phyloP scores from a whole-genome alignment of 2,888 invertebrate species.

The Nemurella pictetii region DNA sequence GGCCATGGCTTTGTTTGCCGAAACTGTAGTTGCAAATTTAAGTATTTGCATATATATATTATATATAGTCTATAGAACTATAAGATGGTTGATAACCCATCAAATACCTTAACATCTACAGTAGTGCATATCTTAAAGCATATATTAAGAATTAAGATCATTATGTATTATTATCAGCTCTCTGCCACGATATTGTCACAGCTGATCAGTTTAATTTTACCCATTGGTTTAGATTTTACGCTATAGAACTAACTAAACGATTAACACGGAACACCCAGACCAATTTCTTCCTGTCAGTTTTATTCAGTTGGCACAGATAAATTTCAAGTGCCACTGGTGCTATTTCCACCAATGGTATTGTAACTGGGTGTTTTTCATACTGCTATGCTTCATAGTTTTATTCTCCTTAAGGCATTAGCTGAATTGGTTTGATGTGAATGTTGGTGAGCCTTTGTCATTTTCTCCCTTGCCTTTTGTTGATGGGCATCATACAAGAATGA shows the following conservation, averaged over 20 bases:
- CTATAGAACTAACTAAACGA: neutral
- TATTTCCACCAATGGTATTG: neutral
- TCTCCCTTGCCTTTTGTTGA: neutral
- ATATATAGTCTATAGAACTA: neutral
- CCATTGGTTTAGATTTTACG: neutral
- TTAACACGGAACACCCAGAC: neutral
- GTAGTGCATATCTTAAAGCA: neutral
- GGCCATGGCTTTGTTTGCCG: neutral
- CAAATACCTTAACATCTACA: neutral
- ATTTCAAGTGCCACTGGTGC: no score
- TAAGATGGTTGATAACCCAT: neutral
- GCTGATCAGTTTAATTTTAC: neutral
- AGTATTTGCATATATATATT: neutral
- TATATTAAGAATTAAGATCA: neutral
- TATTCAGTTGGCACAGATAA: neutral
- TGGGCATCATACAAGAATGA: neutral
- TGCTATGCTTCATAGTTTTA: neutral
- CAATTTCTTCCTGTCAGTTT: neutral
- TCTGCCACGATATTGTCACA: neutral
- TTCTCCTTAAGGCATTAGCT: neutral
- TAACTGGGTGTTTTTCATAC: neutral
- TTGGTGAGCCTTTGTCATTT: neutral
- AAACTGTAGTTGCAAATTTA: neutral
- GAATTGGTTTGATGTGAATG: neutral
- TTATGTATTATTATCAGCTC: neutral